Conservation (phyloP, 2,888 invertebrate species). For the Drosophila gaucha region DNA sequence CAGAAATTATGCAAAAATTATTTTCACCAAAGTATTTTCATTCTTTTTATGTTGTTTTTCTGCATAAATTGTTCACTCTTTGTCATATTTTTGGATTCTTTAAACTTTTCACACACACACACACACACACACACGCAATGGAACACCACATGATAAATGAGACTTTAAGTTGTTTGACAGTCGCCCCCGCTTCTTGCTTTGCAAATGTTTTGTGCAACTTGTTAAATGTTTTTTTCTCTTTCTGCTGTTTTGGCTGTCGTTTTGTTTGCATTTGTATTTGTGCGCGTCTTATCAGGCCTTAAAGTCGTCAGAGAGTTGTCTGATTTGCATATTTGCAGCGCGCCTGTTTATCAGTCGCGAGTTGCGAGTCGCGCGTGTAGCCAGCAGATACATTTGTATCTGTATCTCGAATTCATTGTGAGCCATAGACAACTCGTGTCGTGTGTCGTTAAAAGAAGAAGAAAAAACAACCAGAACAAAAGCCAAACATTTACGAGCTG, state of each 20-base stretch:
- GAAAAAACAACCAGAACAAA: neutral
- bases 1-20: constrained; percentile 74
- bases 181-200: constrained; percentile 25
- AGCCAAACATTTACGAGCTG: constrained; percentile 50
- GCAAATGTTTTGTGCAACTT: constrained; percentile 56
- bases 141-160: constrained; percentile 78
- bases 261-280: constrained; percentile 46
- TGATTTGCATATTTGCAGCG: constrained; percentile 53
- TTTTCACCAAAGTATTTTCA: constrained; percentile 60
- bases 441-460: constrained; percentile 24
- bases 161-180: constrained; percentile 82
- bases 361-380: constrained; percentile 1
- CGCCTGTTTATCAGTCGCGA: constrained; percentile 41
- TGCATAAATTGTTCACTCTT: constrained; percentile 58
- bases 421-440: constrained; percentile 28
- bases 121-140: constrained; percentile 7
- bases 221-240: constrained; percentile 41
- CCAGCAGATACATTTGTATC: constrained; percentile 55
- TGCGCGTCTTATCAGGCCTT: constrained; percentile 64
- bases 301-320: constrained; percentile 70
- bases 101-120: constrained; percentile 57
- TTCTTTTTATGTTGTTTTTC: constrained; percentile 16
- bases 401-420: constrained; percentile 49
- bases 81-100: constrained; percentile 32
- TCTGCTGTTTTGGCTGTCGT: constrained; percentile 6